Base-by-base conservation (phyloP, 2,888 invertebrate species). In the Erpobdella octoculata region DNA sequence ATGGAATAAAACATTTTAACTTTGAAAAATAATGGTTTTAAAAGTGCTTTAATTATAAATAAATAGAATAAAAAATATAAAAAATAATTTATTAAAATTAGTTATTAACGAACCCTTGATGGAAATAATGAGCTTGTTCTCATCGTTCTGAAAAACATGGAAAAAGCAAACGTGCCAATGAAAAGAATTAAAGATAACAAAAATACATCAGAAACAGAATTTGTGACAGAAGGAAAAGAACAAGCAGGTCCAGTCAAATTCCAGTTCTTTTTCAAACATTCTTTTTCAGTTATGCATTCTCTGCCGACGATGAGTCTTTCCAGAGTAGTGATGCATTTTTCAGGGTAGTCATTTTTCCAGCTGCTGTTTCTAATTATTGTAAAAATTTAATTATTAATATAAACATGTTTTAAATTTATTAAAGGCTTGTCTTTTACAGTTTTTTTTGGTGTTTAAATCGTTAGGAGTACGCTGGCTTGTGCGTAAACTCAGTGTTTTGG, bases 111-210 rank as follows among this genome's bases (percentile, higher is more conserved):
- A 86, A 91, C 93, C 86, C 90, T 90, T 0, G 93, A 88, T 64
- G 94, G 92, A 81, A 95, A 95, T 85, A 93, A 95, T 37, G 91
- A 85, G 2, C 92, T 90, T 78, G 90, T 92, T 83, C 93, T 92
- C 82, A 94, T 92, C 80, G 92, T 91, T 85, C 95, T 95, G 72
- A 96, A 85, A 75, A 90, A 87, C 53, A 91, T 87, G 59, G 95
- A 93, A 78, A 93, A 87, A 69, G 89, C 85, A 83, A 94, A 96
- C 53, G 96, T 96, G 77, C 93, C 92, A 79, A 91, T 82, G 84
- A 95, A 95, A 74, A 95, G 86, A 75, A 95, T 88, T 77, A 93
- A 87, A 71, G 93, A 94, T 92, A 96, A 93, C 74, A 95, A 88
- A 85, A 91, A 93, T 75, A 95, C 91, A 84, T 96, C 93, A 2